Base-by-base conservation (phyloP, 1,140 invertebrate genomes). In the Heliothis subflexa region DNA sequence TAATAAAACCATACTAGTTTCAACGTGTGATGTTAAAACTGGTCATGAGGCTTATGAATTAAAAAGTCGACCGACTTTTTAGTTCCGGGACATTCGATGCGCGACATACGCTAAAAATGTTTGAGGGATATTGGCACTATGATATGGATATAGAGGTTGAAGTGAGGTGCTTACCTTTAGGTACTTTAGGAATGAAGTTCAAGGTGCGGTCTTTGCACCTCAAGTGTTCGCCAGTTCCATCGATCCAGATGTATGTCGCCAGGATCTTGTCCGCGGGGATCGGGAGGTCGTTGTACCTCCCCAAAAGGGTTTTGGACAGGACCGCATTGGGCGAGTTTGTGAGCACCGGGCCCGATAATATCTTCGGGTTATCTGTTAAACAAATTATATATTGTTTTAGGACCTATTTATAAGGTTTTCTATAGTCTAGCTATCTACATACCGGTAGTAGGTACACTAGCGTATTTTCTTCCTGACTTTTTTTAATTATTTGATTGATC, bases 191-290 rank as follows among this genome's bases (percentile, higher is more conserved):
- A 28, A 97, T 95, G 83, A 96, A 97, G 86, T 97, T 96, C 49
- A 99, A 86, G 0, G 98, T 99, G 80, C 97, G 96, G 14, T 98
- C 98, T 91, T 99, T 99, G 88, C 97, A 96, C 78, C 99, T 95
- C 3, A 99, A 88, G 79, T 97, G 96, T 93, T 99, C 98, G 1
- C 98, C 98, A 1, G 97, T 97, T 3, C 99, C 99, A 92, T 99
- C 99, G 78, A 99, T 98, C 99, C 99, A 99, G 50, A 99, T 96
- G 94, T 99, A 99, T 81, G 97, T 98, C 1, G 97, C 97, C 88
- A 98, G 97, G 47, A 98, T 95, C 86, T 96, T 96, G 78, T 98
- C 96, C 0, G 97, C 97, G 0, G 97, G 97, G 78, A 98, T 96
- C 0, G 97, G 97, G 55, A 99, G 94, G 64, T 96, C 95, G 85